phyloP scores from a whole-genome alignment of 2,888 invertebrate genomes.

The Ephialtes manifestator region DNA sequence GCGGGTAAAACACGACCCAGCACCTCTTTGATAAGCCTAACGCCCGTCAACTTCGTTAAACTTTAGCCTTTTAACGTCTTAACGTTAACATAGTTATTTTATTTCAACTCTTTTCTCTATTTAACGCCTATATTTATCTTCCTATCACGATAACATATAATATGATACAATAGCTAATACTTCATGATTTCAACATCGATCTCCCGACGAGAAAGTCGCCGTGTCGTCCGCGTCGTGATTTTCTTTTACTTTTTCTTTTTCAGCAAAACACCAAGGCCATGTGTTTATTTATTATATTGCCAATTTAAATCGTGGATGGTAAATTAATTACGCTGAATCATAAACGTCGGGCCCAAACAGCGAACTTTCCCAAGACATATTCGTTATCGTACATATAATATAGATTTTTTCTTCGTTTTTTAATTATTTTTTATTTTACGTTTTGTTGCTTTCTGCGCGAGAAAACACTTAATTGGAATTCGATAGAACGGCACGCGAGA shows the following conservation, averaged over 20 bases:
- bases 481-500: slow-evolving; percentile 40
- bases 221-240: slow-evolving; percentile 69
- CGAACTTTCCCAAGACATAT: slow-evolving; percentile 66
- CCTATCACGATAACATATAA: slow-evolving; percentile 81
- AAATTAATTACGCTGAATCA: slow-evolving; percentile 66
- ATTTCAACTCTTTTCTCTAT: slow-evolving; percentile 45
- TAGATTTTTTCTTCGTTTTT: slow-evolving; percentile 26
- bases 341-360: slow-evolving; percentile 62
- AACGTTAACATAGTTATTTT: slow-evolving; percentile 69
- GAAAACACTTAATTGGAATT: slow-evolving; percentile 60
- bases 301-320: background rate
- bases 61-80: slow-evolving; percentile 68
- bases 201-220: slow-evolving; percentile 75
- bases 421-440: background rate
- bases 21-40: slow-evolving; percentile 65
- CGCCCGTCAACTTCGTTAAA: slow-evolving; percentile 50
- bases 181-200: slow-evolving; percentile 80
- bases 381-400: slow-evolving; percentile 51
- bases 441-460: slow-evolving; percentile 37
- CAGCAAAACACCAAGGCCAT: slow-evolving; percentile 72
- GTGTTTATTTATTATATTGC: slow-evolving; percentile 56
- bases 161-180: slow-evolving; percentile 85
- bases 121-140: slow-evolving; percentile 69
- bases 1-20: slow-evolving; percentile 68
- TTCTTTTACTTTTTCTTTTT: slow-evolving; percentile 10